Conservation (phyloP, 2,113 vertebrate genomes). For the Cryptoleucopteryx plumbea region DNA sequence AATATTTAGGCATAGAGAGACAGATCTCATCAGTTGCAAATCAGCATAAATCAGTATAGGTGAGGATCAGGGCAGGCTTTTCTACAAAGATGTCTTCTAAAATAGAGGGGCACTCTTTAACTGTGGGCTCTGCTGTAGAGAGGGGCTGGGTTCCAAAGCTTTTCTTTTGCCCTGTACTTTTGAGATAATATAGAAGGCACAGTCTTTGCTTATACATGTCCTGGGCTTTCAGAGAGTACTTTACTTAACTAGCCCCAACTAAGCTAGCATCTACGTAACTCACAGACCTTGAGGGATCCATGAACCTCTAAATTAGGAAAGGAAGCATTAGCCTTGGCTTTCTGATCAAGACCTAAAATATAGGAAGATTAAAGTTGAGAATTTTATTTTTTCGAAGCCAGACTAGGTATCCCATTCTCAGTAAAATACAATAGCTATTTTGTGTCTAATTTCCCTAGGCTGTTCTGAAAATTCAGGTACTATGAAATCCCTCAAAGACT, state of each 20-base stretch:
- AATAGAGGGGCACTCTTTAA: not conserved
- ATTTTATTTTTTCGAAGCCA: not conserved
- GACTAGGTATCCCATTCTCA: not conserved
- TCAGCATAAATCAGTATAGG: not conserved
- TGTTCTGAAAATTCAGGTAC: conserved; percentile 11
- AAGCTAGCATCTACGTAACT: not conserved
- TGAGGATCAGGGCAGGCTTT: not conserved
- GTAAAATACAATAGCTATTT: not conserved
- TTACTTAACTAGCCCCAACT: not conserved
- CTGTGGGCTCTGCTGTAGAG: not conserved
- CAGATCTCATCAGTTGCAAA: not conserved
- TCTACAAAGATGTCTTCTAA: not conserved
- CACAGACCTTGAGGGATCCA: not conserved
- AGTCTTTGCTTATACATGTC: not conserved
- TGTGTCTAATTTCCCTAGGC: conserved; percentile 9
- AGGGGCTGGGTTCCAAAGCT: not conserved
- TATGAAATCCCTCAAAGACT: not conserved
- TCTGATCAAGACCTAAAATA: not conserved
- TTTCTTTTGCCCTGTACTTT: not conserved
- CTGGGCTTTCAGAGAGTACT: not conserved
- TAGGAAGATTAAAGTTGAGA: not conserved
- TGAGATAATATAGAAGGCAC: not conserved
- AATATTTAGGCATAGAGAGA: not conserved
- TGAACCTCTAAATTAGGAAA: not conserved
- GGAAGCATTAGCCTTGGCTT: not conserved